Conservation (phyloP, 2,113 vertebrate genomes). For the Phoenicopterus ruber region DNA sequence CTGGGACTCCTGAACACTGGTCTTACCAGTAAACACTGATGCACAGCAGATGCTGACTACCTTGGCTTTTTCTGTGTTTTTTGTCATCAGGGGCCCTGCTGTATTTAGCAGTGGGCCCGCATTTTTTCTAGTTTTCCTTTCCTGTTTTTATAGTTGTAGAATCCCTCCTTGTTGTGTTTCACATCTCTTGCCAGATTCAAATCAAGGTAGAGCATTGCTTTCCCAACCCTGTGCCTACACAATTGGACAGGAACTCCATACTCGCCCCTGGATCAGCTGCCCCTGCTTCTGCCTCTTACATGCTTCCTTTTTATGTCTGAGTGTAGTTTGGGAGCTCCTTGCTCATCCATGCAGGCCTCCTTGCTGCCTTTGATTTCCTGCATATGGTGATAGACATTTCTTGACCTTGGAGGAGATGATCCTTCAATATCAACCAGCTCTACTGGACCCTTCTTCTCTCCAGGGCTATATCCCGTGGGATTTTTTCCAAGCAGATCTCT, state of each 20-base stretch:
- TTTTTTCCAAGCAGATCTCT: not conserved
- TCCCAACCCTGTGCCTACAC: not conserved
- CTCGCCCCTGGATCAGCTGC: not conserved
- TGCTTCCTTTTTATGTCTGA: not conserved
- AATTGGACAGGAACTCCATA: not conserved
- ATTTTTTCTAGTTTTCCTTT: not conserved
- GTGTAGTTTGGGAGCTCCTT: not conserved
- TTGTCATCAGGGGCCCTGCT: not conserved
- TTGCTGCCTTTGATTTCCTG: not conserved
- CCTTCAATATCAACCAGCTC: not conserved
- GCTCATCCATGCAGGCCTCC: not conserved
- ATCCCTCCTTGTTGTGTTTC: not conserved
- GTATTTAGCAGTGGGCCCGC: not conserved
- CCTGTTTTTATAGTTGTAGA: not conserved
- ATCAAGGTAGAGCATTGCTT: not conserved
- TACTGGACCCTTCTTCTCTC: not conserved
- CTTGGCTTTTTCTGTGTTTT: not conserved
- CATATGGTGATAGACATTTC: not conserved
- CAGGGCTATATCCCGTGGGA: not conserved
- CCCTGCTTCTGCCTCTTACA: not conserved
- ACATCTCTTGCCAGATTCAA: not conserved
- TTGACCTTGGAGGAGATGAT: not conserved
- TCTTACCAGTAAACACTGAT: not conserved
- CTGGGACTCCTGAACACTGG: not conserved
- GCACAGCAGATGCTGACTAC: not conserved